Base-by-base conservation (phyloP, 2,888 invertebrate genomes). In the Sialis fuliginosa region DNA sequence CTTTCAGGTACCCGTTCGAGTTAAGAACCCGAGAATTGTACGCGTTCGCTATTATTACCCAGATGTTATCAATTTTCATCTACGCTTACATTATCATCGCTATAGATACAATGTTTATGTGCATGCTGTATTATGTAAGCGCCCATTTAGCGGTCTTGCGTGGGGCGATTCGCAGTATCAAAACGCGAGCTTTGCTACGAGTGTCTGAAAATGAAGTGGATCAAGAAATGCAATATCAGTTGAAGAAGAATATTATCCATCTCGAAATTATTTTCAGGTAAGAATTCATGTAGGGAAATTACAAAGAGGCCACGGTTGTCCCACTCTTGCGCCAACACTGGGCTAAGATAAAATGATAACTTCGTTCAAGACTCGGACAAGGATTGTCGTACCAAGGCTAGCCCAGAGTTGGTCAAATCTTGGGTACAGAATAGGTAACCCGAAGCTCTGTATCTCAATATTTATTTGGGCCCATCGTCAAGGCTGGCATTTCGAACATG, bases 101-200 rank as follows among this genome's bases (percentile, higher is more conserved):
- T 6, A 57, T 60, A 52, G 62, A 62, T 49, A 55, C 57, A 3
- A 46, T 62, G 30, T 61, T 61, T 49, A 61, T 62, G 59, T 61
- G 62, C 48, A 56, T 62, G 6, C 57, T 63, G 55, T 62, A 62
- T 51, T 58, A 57, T 45, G 54, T 60, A 34, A 59, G 55, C 2
- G 56, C 56, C 12, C 58, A 62, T 52, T 53, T 63, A 44, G 50
- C 53, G 7, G 55, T 62, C 33, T 53, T 62, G 10, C 60, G 61
- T 52, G 61, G 59, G n/a, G 61, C 62, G 8, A 62, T 62, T 50
- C 45, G 53, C 33, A 59, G 58, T 4, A 52, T 59, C 39, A 48
- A 50, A 39, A 49, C 51, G 41, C 52, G 60, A 48, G 52, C 54
- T 31, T 39, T 50, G 44, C 42, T 50, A 39, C 50, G 43, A n/a